phyloP scores from a whole-genome alignment of 2,797 vertebrate genomes.

The Pseudomugil gertrudae region DNA sequence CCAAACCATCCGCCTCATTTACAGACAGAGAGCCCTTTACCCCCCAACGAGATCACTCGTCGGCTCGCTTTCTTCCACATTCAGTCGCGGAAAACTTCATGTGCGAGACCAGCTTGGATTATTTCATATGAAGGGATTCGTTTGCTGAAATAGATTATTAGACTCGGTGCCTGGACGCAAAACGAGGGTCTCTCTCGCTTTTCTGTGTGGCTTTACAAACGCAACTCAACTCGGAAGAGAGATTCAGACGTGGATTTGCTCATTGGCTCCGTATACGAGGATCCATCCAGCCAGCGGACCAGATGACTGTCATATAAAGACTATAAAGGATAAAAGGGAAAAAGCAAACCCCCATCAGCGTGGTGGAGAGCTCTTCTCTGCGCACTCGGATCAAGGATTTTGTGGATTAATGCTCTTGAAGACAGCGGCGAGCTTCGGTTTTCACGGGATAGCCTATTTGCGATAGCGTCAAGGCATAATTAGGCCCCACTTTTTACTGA shows the following conservation, averaged over 20 bases:
- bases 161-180: slow-evolving; percentile 59
- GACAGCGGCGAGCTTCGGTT: slow-evolving; percentile 62
- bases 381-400: slow-evolving; percentile 79
- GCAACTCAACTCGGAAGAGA: slow-evolving; percentile 53
- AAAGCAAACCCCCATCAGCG: slow-evolving; percentile 30
- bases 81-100: slow-evolving; percentile 65
- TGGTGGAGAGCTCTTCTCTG: slow-evolving; percentile 49
- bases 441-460: slow-evolving; percentile 63
- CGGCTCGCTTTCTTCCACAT: slow-evolving; percentile 56
- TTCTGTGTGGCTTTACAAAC: slow-evolving; percentile 26
- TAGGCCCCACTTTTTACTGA: slow-evolving; percentile 35
- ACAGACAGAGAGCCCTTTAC: slow-evolving; percentile 53
- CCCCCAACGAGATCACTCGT: slow-evolving; percentile 65
- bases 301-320: slow-evolving; percentile 55
- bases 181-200: slow-evolving; percentile 38
- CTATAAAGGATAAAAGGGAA: slow-evolving; percentile 43
- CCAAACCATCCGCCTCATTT: slow-evolving; percentile 78
- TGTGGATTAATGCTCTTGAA: slow-evolving; percentile 84
- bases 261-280: slow-evolving; percentile 48
- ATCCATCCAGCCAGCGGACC: slow-evolving; percentile 49
- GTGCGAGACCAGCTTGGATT: slow-evolving; percentile 68
- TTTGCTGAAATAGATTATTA: slow-evolving; percentile 40
- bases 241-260: slow-evolving; percentile 66
- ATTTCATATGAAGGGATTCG: slow-evolving; percentile 56
- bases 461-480: slow-evolving; percentile 44